A percentile compares a stretch with the other conserved stretches of the same genome.
phyloP scores from a whole-genome alignment of 2,888 invertebrate species.

The Acronicta psi region DNA sequence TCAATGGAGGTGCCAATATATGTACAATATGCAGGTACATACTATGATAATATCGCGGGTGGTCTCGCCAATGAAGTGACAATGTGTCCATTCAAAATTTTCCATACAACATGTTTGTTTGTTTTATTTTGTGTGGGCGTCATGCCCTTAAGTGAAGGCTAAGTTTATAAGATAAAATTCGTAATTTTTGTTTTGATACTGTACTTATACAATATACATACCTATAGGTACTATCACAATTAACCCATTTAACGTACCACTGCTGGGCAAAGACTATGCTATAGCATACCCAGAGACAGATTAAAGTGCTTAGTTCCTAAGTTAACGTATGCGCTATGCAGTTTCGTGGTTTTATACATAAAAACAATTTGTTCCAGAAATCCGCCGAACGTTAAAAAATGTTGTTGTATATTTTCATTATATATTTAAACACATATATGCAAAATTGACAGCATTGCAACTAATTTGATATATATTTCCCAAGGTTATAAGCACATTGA shows the following conservation, averaged over 20 bases:
- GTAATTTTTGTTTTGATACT: constrained; percentile 33
- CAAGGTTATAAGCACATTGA: constrained; percentile 32
- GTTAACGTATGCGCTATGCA: no score
- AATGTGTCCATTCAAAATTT: constrained; percentile 58
- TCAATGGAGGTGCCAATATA: constrained; percentile 50
- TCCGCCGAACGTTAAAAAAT: no score
- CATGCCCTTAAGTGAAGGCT: constrained; percentile 53
- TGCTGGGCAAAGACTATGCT: no score
- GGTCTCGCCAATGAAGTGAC: constrained; percentile 50
- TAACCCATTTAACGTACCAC: no score
- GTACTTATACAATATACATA: no score
- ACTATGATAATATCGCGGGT: constrained; percentile 46
- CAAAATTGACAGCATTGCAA: background rate
- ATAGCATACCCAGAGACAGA: no score
- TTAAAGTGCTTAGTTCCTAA: no score
- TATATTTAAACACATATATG: no score
- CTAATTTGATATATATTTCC: constrained; percentile 20
- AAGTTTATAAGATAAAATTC: constrained; percentile 41
- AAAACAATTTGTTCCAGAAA: no score
- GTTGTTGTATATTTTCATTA: no score
- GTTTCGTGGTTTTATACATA: no score
- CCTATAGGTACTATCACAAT: no score
- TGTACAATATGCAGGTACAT: constrained; percentile 35
- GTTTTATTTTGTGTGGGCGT: constrained; percentile 52
- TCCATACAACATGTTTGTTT: constrained; percentile 53